These are phyloP conservation scores for Orycteropus afer DNA, from an alignment of 2,113 vertebrate species.

Conservation along the genomic window DNA sequence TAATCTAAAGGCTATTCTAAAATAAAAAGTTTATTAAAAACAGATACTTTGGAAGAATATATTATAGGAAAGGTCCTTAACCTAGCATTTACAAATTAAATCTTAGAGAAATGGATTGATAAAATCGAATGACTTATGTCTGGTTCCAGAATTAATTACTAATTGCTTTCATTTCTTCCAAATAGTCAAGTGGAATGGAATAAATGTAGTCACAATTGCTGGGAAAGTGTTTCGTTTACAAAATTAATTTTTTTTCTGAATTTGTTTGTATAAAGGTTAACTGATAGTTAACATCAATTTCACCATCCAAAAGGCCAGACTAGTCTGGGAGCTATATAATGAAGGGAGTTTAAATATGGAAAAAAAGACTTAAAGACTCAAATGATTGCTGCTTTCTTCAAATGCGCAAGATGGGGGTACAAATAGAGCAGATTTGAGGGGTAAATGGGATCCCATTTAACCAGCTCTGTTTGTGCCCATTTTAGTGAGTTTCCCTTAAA, in stretches of 20 bases:
- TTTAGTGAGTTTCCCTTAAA: not conserved
- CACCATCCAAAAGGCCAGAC: not conserved
- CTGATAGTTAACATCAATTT: conserved; percentile 17
- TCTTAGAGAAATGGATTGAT: conserved; percentile 27
- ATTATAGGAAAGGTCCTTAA: not conserved
- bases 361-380: not conserved
- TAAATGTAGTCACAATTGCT: conserved; percentile 2
- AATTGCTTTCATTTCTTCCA: conserved; percentile 31
- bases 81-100: conserved; percentile 17
- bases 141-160: conserved; percentile 25
- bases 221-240: conserved; percentile 4
- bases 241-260: conserved; percentile 56
- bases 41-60: conserved; percentile 3
- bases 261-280: conserved; percentile 45
- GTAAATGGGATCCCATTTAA: not conserved
- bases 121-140: not conserved
- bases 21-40: conserved; percentile 20
- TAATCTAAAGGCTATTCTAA: conserved; percentile 23
- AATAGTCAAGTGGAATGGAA: not conserved
- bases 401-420: not conserved
- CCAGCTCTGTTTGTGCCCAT: not conserved
- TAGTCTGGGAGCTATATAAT: not conserved
- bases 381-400: not conserved
- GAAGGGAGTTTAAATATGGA: conserved; percentile 5
- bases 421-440: not conserved